Evolutionary conservation across 2,113 vertebrate species (phyloP).

Genomic region (Odontophorus gujanensis): DNA sequence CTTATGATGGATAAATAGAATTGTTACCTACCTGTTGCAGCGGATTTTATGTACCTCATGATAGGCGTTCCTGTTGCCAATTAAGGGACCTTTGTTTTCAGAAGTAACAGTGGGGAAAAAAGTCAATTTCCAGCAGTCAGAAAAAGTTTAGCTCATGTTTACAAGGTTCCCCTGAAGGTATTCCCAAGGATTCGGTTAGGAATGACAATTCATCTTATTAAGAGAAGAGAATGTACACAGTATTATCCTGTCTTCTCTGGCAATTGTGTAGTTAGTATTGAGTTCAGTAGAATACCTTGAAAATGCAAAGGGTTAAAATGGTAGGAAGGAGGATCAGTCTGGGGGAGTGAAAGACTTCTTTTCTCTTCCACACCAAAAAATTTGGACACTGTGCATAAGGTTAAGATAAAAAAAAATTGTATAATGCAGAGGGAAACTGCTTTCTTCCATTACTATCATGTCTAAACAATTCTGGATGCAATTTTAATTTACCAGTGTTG

Average conservation of each 20-base stretch:
- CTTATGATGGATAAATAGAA: constrained; percentile 14
- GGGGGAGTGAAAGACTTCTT: background rate
- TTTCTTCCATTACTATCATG: constrained; percentile 36
- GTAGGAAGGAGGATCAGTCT: constrained; percentile 40
- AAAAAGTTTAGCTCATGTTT: background rate
- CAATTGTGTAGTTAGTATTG: background rate
- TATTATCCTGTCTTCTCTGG: background rate
- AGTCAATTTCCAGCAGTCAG: background rate
- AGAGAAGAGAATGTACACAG: background rate
- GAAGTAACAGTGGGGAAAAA: background rate
- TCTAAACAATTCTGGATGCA: constrained; percentile 68
- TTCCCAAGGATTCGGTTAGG: background rate
- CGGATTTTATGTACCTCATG: background rate
- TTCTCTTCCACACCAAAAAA: constrained; percentile 22
- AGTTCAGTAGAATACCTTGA: constrained; percentile 25
- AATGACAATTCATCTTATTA: constrained; percentile 11
- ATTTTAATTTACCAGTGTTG: constrained; percentile 60
- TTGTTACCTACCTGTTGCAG: background rate
- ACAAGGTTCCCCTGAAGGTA: background rate
- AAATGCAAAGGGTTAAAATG: constrained; percentile 47
- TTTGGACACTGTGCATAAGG: background rate
- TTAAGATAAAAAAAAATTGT: background rate
- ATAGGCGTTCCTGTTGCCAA: background rate
- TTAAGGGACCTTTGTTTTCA: background rate
- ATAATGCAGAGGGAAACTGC: constrained; percentile 21